These are phyloP conservation scores for Atrina japonica DNA, from an alignment of 2,888 invertebrate species.

Conservation along the genomic window DNA sequence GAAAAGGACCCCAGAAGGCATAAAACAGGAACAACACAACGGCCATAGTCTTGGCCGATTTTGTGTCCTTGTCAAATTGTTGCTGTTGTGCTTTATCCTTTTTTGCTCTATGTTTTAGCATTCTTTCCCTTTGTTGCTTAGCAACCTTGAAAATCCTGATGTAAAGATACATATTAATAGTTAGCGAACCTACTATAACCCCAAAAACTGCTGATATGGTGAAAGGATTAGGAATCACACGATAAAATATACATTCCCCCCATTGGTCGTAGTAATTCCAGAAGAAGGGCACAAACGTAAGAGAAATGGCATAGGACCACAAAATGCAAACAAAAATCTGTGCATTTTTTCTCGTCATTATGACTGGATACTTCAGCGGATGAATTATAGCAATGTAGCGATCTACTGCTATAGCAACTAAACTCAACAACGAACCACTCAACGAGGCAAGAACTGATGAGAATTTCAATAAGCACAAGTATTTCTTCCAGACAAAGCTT, in stretches of 20 bases:
- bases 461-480: slow-evolving; percentile 53
- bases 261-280: slow-evolving; percentile 36
- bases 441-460: slow-evolving; percentile 46
- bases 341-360: slow-evolving; percentile 46
- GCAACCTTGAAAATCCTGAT: slow-evolving; percentile 49
- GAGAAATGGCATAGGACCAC: slow-evolving; percentile 49
- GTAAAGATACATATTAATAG: slow-evolving; percentile 45
- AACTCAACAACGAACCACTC: slow-evolving; percentile 52
- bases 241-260: slow-evolving; percentile 51
- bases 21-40: slow-evolving; percentile 45
- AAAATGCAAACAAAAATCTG: slow-evolving; percentile 37
- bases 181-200: slow-evolving; percentile 41
- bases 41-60: slow-evolving; percentile 48
- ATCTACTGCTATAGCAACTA: slow-evolving; percentile 55
- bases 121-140: slow-evolving; percentile 29
- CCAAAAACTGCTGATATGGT: slow-evolving; percentile 45
- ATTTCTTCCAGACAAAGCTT: slow-evolving; percentile 33
- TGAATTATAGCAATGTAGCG: slow-evolving; percentile 57
- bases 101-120: slow-evolving; percentile 10
- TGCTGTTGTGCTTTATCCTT: neutral
- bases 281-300: slow-evolving; percentile 47
- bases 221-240: slow-evolving; percentile 45
- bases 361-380: slow-evolving; percentile 48
- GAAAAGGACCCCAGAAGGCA: slow-evolving; percentile 48
- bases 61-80: slow-evolving; percentile 33